Evolutionary conservation across 2,888 invertebrate species (phyloP).

Genomic region (Malachius bipustulatus): DNA sequence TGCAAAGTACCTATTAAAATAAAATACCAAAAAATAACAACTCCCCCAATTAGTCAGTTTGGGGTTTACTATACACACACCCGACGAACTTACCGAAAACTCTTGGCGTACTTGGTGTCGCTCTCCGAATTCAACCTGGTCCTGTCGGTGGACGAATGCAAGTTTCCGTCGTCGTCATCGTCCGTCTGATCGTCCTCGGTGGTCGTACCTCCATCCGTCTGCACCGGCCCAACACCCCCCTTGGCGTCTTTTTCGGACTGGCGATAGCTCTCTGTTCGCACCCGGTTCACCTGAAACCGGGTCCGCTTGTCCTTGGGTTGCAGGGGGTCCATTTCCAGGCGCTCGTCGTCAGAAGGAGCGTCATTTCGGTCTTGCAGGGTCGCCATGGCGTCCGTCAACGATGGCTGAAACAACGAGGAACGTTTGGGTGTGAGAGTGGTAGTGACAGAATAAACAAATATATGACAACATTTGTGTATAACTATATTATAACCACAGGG

Average conservation of each 20-base stretch:
- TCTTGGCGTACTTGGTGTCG: conserved; percentile 53
- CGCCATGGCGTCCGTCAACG: no score
- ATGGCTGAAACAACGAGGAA: no score
- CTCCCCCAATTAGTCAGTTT: no score
- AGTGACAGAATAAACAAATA: no score
- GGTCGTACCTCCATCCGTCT: conserved; percentile 27
- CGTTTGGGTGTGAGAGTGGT: no score
- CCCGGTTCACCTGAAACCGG: conserved; percentile 50
- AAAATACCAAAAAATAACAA: no score
- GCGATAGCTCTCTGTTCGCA: conserved; percentile 41
- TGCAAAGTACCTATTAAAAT: no score
- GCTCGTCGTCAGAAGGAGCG: conserved; percentile 1
- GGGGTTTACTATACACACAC: background rate
- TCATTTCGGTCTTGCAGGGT: no score
- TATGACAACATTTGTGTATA: no score
- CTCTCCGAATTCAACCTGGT: conserved; percentile 35
- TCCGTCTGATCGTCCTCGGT: conserved; percentile 36
- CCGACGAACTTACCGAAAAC: conserved; percentile 49
- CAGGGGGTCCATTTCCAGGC: conserved; percentile 26
- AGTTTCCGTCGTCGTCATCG: conserved; percentile 36
- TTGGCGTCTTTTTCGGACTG: conserved; percentile 21
- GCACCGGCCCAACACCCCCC: conserved; percentile 18
- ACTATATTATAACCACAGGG: no score
- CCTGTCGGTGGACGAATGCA: conserved; percentile 38
- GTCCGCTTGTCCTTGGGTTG: conserved; percentile 36